Percentiles rank a stretch among this genome's conserved stretches.
Conservation (phyloP, 2,113 vertebrate genomes). For the Cryptomyrus ogoouensis region DNA sequence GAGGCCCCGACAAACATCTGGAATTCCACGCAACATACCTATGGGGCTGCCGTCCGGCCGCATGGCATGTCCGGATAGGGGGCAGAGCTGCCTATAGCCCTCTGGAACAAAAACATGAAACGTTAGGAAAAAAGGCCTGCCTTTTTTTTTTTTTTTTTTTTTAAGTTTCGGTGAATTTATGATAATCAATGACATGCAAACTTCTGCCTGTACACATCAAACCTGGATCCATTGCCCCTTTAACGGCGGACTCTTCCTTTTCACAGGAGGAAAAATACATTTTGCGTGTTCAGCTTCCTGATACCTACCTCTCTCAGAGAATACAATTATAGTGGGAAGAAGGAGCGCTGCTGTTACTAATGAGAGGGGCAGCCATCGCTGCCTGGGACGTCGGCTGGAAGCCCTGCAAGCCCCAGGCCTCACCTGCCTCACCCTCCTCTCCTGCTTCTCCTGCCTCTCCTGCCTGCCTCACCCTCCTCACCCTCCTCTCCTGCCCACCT, state of each 20-base stretch:
- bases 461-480: neutral
- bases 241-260: neutral
- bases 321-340: neutral
- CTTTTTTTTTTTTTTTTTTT: neutral
- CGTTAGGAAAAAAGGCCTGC: neutral
- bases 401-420: neutral
- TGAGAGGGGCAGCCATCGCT: neutral
- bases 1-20: neutral
- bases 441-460: too few relatives aligned
- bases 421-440: neutral
- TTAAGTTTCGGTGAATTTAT: neutral
- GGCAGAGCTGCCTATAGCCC: slow-evolving; percentile 47
- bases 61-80: slow-evolving; percentile 42
- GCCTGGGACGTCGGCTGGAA: neutral
- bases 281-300: neutral
- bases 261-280: neutral
- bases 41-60: slow-evolving; percentile 35
- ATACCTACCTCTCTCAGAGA: neutral
- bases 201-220: neutral
- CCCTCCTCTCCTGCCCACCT: neutral
- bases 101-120: slow-evolving; percentile 37
- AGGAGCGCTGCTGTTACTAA: neutral
- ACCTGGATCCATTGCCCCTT: neutral
- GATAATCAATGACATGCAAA: neutral
- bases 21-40: slow-evolving; percentile 40